Evolutionary conservation across 2,888 invertebrate species (phyloP), one percentile per base, ranked within the genome.

Genomic region (Formica aserva): DNA sequence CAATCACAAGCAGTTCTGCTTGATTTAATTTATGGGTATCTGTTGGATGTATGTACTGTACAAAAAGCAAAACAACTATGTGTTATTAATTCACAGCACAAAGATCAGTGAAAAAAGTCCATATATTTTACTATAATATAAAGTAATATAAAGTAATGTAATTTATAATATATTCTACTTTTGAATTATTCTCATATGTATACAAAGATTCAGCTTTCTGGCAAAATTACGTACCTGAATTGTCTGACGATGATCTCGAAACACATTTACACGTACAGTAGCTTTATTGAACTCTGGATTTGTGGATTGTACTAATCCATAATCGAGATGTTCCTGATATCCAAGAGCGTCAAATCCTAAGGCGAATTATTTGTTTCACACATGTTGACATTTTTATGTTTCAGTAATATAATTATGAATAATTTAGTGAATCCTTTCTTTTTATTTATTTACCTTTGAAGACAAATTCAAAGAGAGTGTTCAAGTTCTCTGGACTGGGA

Each of bases 201-300:
- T 45, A n/a, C 71, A 71, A 55, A 15, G 26, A 26, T 26, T 26
- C 26, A 9, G 57, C 48, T 75, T 74, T 45, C 8, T 62, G 13
- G 26, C 18, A 11, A 8, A 65, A 66, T 48, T 60, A 52, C 72
- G 38, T 52, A 97, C 97, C 96, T 98, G 99, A 88, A 99, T 97
- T 29, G 98, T 99, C 95, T 99, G 99, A 48, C 99, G 96, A 87
- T 98, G 98, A 93, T 98, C 98, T 89, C 97, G 96, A 77, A 98
- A 98, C 45, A 99, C 96, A 94, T 99, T 99, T 9, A 99, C 97
- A 86, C 98, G 96, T 1, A 99, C 97, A 80, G 99, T 97, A 0
- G 99, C 99, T 95, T 99, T 99, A 95, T 99, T 99, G 94, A 98
- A 98, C 88, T 99, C 99, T 0, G 98, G 98, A 95, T 99, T 98